Conservation (phyloP, 1,140 invertebrate species). For the Camponotus pennsylvanicus region DNA sequence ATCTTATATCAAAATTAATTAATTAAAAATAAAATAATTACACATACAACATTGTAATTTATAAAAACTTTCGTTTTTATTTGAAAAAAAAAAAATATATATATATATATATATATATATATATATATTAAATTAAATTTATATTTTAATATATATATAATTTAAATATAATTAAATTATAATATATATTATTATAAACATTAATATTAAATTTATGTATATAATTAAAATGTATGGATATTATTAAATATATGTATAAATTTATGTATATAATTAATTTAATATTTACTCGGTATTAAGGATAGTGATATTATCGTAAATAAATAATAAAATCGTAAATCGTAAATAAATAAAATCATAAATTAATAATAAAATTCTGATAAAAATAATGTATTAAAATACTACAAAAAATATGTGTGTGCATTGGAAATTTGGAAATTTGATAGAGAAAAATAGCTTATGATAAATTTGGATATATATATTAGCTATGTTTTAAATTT, state of each 20-base stretch:
- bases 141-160: too few relatives aligned
- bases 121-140: too few relatives aligned
- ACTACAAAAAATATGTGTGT: not conserved
- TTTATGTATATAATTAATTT: not conserved
- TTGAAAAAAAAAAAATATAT: too few relatives aligned
- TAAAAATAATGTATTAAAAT: not conserved
- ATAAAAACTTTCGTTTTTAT: too few relatives aligned
- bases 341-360: too few relatives aligned
- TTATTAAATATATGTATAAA: too few relatives aligned
- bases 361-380: not conserved
- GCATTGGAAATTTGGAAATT: not conserved
- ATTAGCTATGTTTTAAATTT: not conserved
- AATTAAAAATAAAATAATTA: not conserved
- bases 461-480: not conserved
- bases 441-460: not conserved
- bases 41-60: too few relatives aligned
- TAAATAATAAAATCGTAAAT: not conserved
- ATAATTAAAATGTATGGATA: too few relatives aligned
- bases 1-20: not conserved
- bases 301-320: not conserved
- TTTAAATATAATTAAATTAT: too few relatives aligned
- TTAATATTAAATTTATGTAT: too few relatives aligned
- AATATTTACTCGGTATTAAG: not conserved
- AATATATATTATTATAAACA: too few relatives aligned
- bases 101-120: too few relatives aligned